These are phyloP conservation scores for Phrynocephalus forsythii DNA, from an alignment of 2,797 vertebrate species.

Conservation along the genomic window DNA sequence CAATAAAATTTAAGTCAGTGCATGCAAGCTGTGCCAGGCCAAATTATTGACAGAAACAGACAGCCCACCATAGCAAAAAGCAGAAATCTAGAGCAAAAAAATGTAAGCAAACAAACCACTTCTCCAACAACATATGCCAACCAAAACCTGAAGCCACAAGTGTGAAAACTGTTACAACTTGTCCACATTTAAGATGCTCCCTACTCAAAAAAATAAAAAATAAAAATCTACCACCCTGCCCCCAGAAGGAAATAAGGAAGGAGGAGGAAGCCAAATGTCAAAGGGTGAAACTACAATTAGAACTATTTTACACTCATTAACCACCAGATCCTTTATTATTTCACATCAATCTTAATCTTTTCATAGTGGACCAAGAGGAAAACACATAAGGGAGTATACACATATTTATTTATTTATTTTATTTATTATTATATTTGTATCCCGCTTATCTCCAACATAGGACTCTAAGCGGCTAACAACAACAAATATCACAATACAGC, in stretches of 20 bases:
- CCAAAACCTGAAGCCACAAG: conserved; percentile 71
- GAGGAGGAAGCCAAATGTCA: conserved; percentile 21
- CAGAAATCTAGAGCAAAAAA: conserved; percentile 77
- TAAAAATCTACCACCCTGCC: conserved; percentile 57
- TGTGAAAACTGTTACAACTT: conserved; percentile 59
- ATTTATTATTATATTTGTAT: too few relatives aligned
- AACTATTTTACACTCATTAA: neutral
- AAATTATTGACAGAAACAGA: conserved; percentile 84
- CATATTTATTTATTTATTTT: too few relatives aligned
- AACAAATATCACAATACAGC: too few relatives aligned
- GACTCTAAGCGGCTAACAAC: too few relatives aligned
- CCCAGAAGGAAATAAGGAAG: neutral
- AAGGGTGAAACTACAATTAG: conserved; percentile 25
- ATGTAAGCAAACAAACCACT: conserved; percentile 81
- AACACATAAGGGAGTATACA: conserved; percentile 19
- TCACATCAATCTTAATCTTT: conserved; percentile 10
- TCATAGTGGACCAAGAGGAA: neutral
- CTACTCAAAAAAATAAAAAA: conserved; percentile 55
- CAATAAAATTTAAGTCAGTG: conserved; percentile 79
- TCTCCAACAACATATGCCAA: conserved; percentile 76
- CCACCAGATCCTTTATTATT: neutral
- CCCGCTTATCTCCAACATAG: too few relatives aligned
- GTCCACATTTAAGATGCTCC: conserved; percentile 60
- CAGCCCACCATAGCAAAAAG: conserved; percentile 83
- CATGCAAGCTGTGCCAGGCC: conserved; percentile 72